Percentiles rank a stretch among this genome's conserved stretches.
Conservation (phyloP, 1,140 invertebrate genomes). For the Drosophila lowei region DNA sequence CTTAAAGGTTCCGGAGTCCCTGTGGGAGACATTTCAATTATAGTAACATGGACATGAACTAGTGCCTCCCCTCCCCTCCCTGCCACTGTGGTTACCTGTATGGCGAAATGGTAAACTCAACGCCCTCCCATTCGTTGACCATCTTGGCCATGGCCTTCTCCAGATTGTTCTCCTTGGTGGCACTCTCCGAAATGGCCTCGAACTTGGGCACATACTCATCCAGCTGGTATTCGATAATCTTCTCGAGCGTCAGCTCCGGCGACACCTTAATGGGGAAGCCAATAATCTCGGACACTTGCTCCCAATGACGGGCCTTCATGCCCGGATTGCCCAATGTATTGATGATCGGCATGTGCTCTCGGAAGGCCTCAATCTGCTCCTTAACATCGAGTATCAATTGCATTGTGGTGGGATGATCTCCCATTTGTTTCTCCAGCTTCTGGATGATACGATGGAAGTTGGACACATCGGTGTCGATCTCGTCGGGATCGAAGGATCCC, state of each 20-base stretch:
- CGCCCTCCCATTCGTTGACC: conserved; percentile 95
- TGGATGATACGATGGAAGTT: conserved; percentile 92
- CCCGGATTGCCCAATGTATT: conserved; percentile 96
- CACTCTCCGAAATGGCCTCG: conserved; percentile 96
- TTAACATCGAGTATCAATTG: conserved; percentile 86
- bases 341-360: conserved; percentile 94
- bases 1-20: conserved; percentile 96
- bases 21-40: conserved; percentile 73
- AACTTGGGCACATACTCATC: conserved; percentile 96
- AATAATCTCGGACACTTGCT: conserved; percentile 97
- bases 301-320: conserved; percentile 97
- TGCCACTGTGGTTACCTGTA: conserved; percentile 61
- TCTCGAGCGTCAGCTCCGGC: conserved; percentile 91
- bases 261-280: conserved; percentile 96
- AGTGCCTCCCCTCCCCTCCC: background rate
- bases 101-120: conserved; percentile 87
- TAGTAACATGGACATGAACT: conserved; percentile 6
- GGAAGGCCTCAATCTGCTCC: conserved; percentile 93
- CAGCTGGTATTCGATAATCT: conserved; percentile 96
- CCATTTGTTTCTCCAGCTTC: conserved; percentile 95
- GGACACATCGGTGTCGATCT: conserved; percentile 92
- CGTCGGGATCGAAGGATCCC: conserved; percentile 93
- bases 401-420: conserved; percentile 87
- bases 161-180: conserved; percentile 96
- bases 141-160: conserved; percentile 96